phyloP scores from a whole-genome alignment of 2,888 invertebrate species.

The Philhelius pedissequus region DNA sequence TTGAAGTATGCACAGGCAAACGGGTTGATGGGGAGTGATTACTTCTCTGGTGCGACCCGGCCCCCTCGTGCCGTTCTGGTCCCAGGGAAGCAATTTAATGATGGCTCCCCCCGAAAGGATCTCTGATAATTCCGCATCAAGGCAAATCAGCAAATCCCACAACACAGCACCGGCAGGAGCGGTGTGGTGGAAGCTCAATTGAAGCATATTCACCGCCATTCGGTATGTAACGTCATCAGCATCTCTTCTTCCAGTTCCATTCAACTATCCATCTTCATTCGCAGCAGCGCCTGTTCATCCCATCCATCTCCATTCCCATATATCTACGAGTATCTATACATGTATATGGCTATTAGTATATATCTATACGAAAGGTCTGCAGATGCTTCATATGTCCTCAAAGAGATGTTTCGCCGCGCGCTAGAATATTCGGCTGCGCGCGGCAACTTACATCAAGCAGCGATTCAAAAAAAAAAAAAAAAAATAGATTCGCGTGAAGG shows the following conservation, averaged over 20 bases:
- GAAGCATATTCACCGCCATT: constrained; percentile 68
- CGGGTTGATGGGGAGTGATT: constrained; percentile 65
- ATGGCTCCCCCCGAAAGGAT: constrained; percentile 65
- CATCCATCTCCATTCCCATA: constrained; percentile 29
- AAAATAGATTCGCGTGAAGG: constrained; percentile 62
- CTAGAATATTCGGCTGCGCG: constrained; percentile 57
- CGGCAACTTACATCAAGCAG: constrained; percentile 51
- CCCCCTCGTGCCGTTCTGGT: background rate
- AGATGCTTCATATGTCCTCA: constrained; percentile 23
- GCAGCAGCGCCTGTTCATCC: constrained; percentile 44
- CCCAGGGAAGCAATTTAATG: constrained; percentile 67
- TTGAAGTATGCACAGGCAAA: constrained; percentile 64
- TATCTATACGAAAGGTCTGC: background rate
- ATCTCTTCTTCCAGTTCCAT: constrained; percentile 59
- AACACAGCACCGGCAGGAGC: constrained; percentile 38
- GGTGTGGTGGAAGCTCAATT: constrained; percentile 54
- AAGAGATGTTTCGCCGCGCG: constrained; percentile 40
- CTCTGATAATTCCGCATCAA: constrained; percentile 67
- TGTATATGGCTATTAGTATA: background rate
- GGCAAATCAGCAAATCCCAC: constrained; percentile 68
- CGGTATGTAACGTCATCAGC: constrained; percentile 69
- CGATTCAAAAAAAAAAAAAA: constrained; percentile 1
- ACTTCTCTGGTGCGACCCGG: constrained; percentile 6
- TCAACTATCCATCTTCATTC: constrained; percentile 69
- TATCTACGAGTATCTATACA: constrained; percentile 27